These are phyloP conservation scores for Leptodactylus fuscus DNA, from an alignment of 2,113 vertebrate genomes.

Conservation along the genomic window DNA sequence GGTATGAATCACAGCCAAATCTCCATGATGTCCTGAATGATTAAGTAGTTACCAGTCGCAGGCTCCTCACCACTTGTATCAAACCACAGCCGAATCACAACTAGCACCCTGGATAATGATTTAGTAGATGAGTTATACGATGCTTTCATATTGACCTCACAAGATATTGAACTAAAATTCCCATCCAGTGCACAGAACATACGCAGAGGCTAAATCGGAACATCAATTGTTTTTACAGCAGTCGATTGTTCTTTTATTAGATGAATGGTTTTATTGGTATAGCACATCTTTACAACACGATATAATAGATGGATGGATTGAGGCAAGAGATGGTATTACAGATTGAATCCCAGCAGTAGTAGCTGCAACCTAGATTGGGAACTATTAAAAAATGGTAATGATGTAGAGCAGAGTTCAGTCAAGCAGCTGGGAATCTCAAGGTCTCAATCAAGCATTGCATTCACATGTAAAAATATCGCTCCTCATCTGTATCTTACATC, in stretches of 20 bases:
- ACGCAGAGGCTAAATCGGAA: neutral
- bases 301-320: conserved; percentile 12
- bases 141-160: neutral
- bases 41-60: neutral
- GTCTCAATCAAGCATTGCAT: neutral
- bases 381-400: conserved; percentile 12
- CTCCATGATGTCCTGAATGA: neutral
- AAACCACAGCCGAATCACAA: neutral
- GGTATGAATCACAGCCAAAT: neutral
- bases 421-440: conserved; percentile 1
- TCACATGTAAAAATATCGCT: neutral
- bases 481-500: neutral
- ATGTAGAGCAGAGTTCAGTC: neutral
- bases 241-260: neutral
- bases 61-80: neutral
- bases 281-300: neutral
- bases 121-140: neutral
- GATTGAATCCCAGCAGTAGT: conserved; percentile 5
- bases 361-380: neutral
- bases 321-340: neutral
- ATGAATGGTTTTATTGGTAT: conserved; percentile 10
- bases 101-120: neutral
- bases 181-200: conserved; percentile 5
- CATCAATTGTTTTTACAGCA: neutral
- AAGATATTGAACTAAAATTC: neutral